phyloP scores from a whole-genome alignment of 2,888 invertebrate genomes.

The Galeruca laticollis region DNA sequence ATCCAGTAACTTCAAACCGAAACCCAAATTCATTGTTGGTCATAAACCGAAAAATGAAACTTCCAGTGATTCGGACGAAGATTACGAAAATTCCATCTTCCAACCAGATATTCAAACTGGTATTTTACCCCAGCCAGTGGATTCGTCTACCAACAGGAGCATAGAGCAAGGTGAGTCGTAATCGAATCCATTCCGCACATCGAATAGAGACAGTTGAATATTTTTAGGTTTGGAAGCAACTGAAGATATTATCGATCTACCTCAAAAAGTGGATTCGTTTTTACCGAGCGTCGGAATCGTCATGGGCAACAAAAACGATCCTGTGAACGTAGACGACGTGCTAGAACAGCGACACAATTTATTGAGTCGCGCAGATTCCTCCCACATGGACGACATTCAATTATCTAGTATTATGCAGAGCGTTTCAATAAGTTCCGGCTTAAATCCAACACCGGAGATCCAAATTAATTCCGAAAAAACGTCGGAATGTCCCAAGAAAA shows the following conservation, averaged over 20 bases:
- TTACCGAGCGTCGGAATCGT: conserved; percentile 76
- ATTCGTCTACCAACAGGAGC: conserved; percentile 51
- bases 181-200: not conserved
- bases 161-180: conserved; percentile 57
- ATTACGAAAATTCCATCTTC: conserved; percentile 73
- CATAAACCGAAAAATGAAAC: conserved; percentile 60
- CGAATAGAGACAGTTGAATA: not conserved
- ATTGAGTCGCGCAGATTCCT: conserved; percentile 61
- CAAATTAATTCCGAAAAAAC: conserved; percentile 60
- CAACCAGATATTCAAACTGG: conserved; percentile 60
- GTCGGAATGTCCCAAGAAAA: conserved; percentile 58
- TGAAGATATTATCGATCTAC: conserved; percentile 51
- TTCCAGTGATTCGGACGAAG: conserved; percentile 74
- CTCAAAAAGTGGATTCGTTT: conserved; percentile 67
- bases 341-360: conserved; percentile 67
- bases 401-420: conserved; percentile 65
- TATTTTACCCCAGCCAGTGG: conserved; percentile 49
- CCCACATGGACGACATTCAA: conserved; percentile 64
- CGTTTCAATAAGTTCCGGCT: conserved; percentile 56
- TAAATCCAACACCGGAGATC: conserved; percentile 61
- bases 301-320: conserved; percentile 63
- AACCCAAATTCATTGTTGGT: conserved; percentile 68
- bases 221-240: conserved; percentile 58
- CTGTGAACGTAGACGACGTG: conserved; percentile 49
- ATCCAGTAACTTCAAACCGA: conserved; percentile 67